These are phyloP conservation scores for Drosophila pandora DNA, from an alignment of 1,140 invertebrate genomes.

Conservation along the genomic window DNA sequence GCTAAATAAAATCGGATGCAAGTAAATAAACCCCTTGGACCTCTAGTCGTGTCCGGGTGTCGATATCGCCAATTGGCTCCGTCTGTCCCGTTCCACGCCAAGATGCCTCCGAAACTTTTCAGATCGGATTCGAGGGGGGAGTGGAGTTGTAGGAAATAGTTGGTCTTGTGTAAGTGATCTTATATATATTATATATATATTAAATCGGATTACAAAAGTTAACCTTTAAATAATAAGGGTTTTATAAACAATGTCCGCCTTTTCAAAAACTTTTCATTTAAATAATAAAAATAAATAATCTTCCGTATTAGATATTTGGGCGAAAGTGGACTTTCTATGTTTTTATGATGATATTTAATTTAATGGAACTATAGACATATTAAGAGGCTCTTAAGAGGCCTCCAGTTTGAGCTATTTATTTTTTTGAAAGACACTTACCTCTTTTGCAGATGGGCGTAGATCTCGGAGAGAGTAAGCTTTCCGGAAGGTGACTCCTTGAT, in stretches of 20 bases:
- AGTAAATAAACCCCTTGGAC: slow-evolving; percentile 59
- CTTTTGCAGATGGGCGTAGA: slow-evolving; percentile 93
- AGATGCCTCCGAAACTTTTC: slow-evolving; percentile 16
- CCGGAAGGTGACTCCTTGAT: slow-evolving; percentile 96
- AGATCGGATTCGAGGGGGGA: background rate
- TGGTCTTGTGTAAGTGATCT: background rate
- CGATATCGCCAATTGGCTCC: slow-evolving; percentile 38
- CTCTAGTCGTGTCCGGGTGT: slow-evolving; percentile 14
- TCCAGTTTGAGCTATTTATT: too few species aligned
- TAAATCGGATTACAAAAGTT: background rate
- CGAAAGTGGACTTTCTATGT: too few species aligned
- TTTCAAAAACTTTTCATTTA: too few species aligned
- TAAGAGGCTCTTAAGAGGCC: too few species aligned
- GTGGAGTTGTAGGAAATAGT: background rate
- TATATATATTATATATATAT: background rate
- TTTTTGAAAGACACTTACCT: slow-evolving; percentile 83
- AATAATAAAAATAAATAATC: too few species aligned
- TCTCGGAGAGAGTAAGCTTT: slow-evolving; percentile 94
- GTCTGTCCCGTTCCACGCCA: background rate
- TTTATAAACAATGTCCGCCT: too few species aligned
- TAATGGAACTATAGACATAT: too few species aligned
- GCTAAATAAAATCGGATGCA: slow-evolving; percentile 64
- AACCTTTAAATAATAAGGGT: background rate
- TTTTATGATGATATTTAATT: too few species aligned
- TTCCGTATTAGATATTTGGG: too few species aligned